A percentile compares a stretch with the other conserved stretches of the same genome.
phyloP scores from a whole-genome alignment of 2,797 vertebrate species.

The Urosaurus nigricauda region DNA sequence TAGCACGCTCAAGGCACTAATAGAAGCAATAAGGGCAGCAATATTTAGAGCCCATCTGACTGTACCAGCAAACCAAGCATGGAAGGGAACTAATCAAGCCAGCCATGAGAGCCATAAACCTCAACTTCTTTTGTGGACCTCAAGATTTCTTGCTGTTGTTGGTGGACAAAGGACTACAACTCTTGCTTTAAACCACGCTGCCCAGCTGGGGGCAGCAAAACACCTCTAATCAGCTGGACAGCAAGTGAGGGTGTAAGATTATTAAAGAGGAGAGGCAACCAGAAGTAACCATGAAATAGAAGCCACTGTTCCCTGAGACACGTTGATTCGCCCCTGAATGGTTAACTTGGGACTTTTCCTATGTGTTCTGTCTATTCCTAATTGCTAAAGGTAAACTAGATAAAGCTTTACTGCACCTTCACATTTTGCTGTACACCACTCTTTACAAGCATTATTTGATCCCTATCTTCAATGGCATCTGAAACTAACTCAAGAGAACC shows the following conservation, averaged over 20 bases:
- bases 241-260: background rate
- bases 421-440: background rate
- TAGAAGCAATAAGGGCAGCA: background rate
- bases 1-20: background rate
- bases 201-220: constrained; percentile 9
- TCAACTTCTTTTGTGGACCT: background rate
- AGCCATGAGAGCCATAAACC: no score
- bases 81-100: background rate
- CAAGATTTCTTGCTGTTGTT: background rate
- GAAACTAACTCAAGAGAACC: background rate
- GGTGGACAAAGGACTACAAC: no score
- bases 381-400: background rate
- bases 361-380: background rate
- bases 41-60: background rate
- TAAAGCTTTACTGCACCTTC: background rate
- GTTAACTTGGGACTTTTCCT: background rate
- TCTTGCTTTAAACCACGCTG: background rate
- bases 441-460: background rate
- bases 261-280: background rate
- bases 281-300: background rate
- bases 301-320: no score
- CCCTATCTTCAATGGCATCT: background rate
- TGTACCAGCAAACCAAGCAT: background rate
- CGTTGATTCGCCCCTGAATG: background rate
- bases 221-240: background rate